phyloP scores from a whole-genome alignment of 37 sponge, comb jelly and placozoan genomes.

The Agelas oroides region DNA sequence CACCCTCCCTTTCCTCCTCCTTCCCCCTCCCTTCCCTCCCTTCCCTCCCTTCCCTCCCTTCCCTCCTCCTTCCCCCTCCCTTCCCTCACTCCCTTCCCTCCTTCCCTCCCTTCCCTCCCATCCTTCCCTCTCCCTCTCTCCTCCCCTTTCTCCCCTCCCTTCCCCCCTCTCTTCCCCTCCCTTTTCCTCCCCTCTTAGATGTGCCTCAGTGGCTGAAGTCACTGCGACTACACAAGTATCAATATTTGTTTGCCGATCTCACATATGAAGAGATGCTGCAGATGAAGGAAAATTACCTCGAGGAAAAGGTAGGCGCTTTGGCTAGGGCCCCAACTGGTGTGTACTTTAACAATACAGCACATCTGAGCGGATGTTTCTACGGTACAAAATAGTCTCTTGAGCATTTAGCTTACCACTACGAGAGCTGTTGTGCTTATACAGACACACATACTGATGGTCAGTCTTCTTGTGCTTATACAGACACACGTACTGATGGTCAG shows the following conservation, averaged over 20 bases:
- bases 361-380: neutral
- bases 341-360: neutral
- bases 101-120: too few relatives aligned
- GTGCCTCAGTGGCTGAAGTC: conserved; percentile 89
- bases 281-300: conserved; percentile 72
- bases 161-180: too few relatives aligned
- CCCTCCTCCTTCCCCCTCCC: neutral
- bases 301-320: conserved; percentile 72
- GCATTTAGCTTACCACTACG: too few relatives aligned
- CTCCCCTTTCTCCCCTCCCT: conserved; percentile 11
- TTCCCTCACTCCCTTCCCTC: too few relatives aligned
- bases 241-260: conserved; percentile 80
- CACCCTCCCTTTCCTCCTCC: too few relatives aligned
- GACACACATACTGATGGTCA: too few relatives aligned
- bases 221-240: conserved; percentile 93
- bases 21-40: too few relatives aligned
- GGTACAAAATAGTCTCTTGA: neutral
- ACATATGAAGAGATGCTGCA: conserved; percentile 82
- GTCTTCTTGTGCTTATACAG: too few relatives aligned
- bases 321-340: neutral
- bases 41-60: too few relatives aligned
- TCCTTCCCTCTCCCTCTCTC: neutral
- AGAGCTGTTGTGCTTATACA: too few relatives aligned
- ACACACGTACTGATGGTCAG: too few relatives aligned
- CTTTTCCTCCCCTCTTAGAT: too few relatives aligned